Base-by-base conservation (phyloP, 2,797 vertebrate genomes). In the Enteromius unitaeniatus region DNA sequence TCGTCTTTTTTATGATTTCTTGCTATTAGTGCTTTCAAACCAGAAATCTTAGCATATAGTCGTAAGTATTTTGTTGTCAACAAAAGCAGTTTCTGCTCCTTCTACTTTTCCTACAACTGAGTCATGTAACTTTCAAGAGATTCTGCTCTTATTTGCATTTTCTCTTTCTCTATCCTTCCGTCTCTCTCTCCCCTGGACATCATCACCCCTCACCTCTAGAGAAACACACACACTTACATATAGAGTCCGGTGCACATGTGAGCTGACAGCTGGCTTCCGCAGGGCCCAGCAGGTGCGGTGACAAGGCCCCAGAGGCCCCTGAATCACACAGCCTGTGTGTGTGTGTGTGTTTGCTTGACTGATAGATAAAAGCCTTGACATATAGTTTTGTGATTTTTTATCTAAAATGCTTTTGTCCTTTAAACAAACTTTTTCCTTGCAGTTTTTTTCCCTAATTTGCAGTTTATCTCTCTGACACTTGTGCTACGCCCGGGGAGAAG, bases 211-310 rank as follows among this genome's bases (percentile, higher is more conserved):
- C 67, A 67, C 81, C 81, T 82, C 47, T 76, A 67, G n/a, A 76
- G n/a, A 67, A 37, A 78, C 82, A 82, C 91, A 92, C 91, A 93
- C 49, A 49, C 81, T 84, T 69, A 77, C 84, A 78, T 60, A 73
- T 75, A 78, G 87, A 64, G 84, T 82, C 79, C 82, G 78, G 88
- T 89, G 91, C 89, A 90, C 93, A 93, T 90, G 90, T 93, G 90
- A 92, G 90, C 91, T 94, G 95, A 95, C 95, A 95, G 94, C 94
- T 95, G 93, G 93, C 92, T 89, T 93, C 94, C 91, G 89, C 93
- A 89, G 93, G 94, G 90, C 93, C 90, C 91, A 91, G 94, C 94
- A 95, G 95, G 94, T 95, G 94, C 90, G 86, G 88, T 89, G 85
- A 85, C 77, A 84, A 90, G 91, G 92, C 92, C 93, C 93, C 92